phyloP scores from a whole-genome alignment of 2,888 invertebrate genomes.

The Ornithoptera priamus region DNA sequence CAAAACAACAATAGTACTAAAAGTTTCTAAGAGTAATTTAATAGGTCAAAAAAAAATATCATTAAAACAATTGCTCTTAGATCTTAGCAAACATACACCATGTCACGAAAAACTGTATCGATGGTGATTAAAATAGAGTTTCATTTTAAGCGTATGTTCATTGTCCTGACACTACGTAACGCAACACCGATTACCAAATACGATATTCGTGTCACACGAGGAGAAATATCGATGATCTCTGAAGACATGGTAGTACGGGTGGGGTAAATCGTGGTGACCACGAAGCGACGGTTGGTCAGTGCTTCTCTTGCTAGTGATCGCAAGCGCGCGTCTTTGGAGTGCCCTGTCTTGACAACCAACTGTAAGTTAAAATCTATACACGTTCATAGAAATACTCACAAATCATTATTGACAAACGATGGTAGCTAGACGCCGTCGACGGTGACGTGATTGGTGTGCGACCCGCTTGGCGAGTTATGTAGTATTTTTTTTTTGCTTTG shows the following conservation, averaged over 20 bases:
- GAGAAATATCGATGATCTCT: slow-evolving; percentile 39
- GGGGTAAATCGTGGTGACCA: slow-evolving; percentile 43
- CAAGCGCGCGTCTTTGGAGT: slow-evolving; percentile 42
- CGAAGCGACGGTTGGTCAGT: slow-evolving; percentile 40
- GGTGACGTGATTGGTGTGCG: background rate
- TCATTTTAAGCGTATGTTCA: background rate
- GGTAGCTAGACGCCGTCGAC: background rate
- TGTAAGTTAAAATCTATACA: slow-evolving; percentile 39
- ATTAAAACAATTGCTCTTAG: background rate
- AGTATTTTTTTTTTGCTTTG: background rate
- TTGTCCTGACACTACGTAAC: slow-evolving; percentile 28
- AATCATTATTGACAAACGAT: background rate
- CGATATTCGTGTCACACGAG: slow-evolving; percentile 41
- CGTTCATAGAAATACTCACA: slow-evolving; percentile 12
- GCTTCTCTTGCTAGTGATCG: slow-evolving; percentile 41
- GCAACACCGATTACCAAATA: slow-evolving; percentile 39
- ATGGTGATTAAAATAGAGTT: background rate
- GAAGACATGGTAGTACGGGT: slow-evolving; percentile 39
- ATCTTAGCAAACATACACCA: background rate
- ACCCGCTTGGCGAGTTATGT: slow-evolving; percentile 13
- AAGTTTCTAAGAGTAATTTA: too few relatives aligned
- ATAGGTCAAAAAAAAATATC: background rate
- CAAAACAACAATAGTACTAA: too few relatives aligned
- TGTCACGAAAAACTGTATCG: background rate
- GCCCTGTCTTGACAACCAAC: slow-evolving; percentile 33